Base-by-base conservation (phyloP, 2,797 vertebrate genomes). In the Coranthus polyacanthus region DNA sequence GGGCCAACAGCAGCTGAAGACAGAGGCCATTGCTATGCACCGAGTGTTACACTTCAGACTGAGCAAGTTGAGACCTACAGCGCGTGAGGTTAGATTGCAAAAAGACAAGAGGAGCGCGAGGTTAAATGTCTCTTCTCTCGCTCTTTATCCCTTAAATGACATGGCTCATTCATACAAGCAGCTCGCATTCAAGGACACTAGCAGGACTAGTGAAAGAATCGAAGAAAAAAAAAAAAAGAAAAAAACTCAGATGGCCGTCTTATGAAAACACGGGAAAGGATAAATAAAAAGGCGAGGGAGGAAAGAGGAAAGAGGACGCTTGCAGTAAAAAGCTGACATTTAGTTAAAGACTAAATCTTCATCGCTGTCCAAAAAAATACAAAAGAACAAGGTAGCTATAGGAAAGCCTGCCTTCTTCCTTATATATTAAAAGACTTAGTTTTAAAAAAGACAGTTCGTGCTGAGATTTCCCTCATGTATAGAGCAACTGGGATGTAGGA, bases 21-120 rank as follows among this genome's bases (percentile, higher is more conserved):
- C 44, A 16, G 54, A 21, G 87, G 82, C 65, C 83, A 91, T 93
- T 92, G 87, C 80, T 90, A 93, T 94, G 92, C 92, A 88, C 65
- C 16, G 57, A 49, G 82, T 62, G 77, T 92, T 84, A 63, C 88
- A 54, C 84, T 81, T 86, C 83, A 88, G 84, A 80, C 84, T 68
- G 86, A 89, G 87, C 82, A 82, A 88, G 91, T 81, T 76, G 78
- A 91, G 89, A 90, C 85, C 86, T 75, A 59, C 81, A 81, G 89
- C 64, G 64, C 39, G 58, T 80, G 84, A 90, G 89, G 89, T 90
- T 83, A 90, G 88, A 90, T 78, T 90, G 82, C 85, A 86, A 78
- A 90, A 83, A 86, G 83, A 80, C 79, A 20, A 66, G 73, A 70
- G 72, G 77, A 72, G 75, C 38, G 22, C 21, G 54, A 83, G 89